A percentile compares a stretch with the other conserved stretches of the same genome.
Evolutionary conservation across 2,888 invertebrate species (phyloP).

Genomic region (Spodoptera exigua): DNA sequence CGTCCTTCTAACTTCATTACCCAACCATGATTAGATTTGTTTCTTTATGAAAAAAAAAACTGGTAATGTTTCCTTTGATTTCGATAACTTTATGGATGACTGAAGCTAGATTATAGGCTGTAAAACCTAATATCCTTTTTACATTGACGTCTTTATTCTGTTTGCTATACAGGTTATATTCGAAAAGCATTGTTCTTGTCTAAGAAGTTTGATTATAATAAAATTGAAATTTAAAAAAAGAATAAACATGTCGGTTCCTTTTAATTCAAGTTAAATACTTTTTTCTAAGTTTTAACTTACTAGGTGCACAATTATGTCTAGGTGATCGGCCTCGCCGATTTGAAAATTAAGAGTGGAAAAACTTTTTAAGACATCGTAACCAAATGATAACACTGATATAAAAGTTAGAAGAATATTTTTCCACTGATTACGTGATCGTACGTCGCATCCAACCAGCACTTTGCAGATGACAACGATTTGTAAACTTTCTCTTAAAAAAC

Average conservation of each 20-base stretch:
- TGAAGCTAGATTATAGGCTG: constrained; percentile 19
- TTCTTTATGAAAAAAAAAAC: constrained; percentile 35
- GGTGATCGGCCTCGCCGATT: no score
- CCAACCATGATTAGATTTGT: constrained; percentile 55
- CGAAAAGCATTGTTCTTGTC: background rate
- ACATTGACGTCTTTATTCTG: background rate
- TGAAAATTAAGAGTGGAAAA: no score
- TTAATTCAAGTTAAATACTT: no score
- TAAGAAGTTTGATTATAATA: no score
- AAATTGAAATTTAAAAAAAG: no score
- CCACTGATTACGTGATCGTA: constrained; percentile 39
- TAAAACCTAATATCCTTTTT: background rate
- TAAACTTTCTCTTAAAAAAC: constrained; percentile 67
- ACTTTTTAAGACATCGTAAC: no score
- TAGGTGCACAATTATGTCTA: no score
- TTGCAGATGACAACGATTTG: constrained; percentile 62
- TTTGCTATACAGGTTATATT: no score
- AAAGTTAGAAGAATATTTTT: constrained; percentile 14
- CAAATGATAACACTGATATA: background rate
- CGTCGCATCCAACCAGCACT: constrained; percentile 48
- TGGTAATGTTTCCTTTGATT: constrained; percentile 50
- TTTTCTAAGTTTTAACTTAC: no score
- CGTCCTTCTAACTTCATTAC: constrained; percentile 67
- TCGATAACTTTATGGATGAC: constrained; percentile 38
- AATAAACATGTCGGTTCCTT: no score